These are phyloP conservation scores for Actinia tenebrosa DNA, from an alignment of 64 coral and sea anemone species.

Conservation along the genomic window DNA sequence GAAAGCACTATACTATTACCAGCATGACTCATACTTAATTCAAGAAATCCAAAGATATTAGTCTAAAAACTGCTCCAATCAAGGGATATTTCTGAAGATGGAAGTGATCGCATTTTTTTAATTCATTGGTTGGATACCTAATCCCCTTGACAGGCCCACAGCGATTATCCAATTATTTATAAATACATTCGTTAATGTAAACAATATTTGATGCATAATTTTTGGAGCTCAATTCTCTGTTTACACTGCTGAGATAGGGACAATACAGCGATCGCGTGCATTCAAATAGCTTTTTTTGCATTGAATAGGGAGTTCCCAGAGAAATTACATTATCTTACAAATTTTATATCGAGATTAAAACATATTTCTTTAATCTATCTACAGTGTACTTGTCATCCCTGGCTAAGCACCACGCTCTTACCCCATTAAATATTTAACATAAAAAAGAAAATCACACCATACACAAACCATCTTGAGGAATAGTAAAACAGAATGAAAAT, in stretches of 20 bases:
- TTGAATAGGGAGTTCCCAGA: neutral
- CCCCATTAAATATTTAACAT: conserved; percentile 14
- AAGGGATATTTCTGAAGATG: neutral
- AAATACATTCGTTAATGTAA: neutral
- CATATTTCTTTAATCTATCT: neutral
- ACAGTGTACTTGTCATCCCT: neutral
- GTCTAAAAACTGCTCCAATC: neutral
- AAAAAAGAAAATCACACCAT: conserved; percentile 4
- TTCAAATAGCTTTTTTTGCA: neutral
- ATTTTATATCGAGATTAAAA: neutral
- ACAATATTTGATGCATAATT: conserved; percentile 1
- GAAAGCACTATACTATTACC: neutral
- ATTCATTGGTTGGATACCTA: neutral
- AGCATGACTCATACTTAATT: neutral
- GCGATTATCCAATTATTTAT: conserved; percentile 1
- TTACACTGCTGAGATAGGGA: neutral
- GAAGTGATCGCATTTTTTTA: neutral
- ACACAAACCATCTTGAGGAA: neutral
- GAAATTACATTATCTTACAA: neutral
- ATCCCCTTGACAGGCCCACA: neutral
- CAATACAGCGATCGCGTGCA: too few species aligned
- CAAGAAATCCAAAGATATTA: neutral
- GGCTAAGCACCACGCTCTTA: neutral
- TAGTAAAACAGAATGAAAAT: neutral
- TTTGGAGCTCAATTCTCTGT: neutral